Evolutionary conservation across 2,888 invertebrate genomes (phyloP).

Genomic region (Steromphala cineraria): DNA sequence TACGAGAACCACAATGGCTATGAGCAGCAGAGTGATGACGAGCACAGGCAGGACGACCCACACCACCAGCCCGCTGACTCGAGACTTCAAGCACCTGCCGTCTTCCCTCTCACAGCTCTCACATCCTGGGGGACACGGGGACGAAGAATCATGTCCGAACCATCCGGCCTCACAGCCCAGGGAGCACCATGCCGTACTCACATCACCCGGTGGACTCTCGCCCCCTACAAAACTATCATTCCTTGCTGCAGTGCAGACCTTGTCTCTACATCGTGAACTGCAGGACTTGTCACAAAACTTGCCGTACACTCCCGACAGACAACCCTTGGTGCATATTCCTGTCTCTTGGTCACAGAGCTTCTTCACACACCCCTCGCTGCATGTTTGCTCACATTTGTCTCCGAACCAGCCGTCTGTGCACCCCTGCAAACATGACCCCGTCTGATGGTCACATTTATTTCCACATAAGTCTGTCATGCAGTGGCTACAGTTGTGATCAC

Average conservation of each 20-base stretch:
- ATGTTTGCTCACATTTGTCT: too few relatives aligned
- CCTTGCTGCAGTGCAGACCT: neutral
- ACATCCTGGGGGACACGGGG: neutral
- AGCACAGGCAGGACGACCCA: neutral
- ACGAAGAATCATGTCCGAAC: neutral
- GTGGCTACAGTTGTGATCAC: too few relatives aligned
- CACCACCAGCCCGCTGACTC: neutral
- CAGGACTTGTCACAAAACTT: neutral
- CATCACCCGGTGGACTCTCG: neutral
- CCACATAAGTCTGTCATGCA: too few relatives aligned
- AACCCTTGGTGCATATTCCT: neutral
- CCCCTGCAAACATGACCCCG: too few relatives aligned
- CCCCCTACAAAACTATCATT: neutral
- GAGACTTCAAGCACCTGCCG: neutral
- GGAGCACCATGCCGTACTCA: neutral
- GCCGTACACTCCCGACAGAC: neutral
- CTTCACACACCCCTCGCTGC: too few relatives aligned
- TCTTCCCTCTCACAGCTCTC: neutral
- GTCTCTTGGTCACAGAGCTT: too few relatives aligned
- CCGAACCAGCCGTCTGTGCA: too few relatives aligned
- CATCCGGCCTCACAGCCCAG: neutral
- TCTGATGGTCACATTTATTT: too few relatives aligned
- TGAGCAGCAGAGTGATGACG: neutral
- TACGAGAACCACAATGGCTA: neutral
- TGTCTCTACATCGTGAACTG: neutral